Percentiles rank a stretch among this genome's conserved stretches.
Evolutionary conservation across 2,113 vertebrate genomes (phyloP).

Genomic region (Alligator mississippiensis): DNA sequence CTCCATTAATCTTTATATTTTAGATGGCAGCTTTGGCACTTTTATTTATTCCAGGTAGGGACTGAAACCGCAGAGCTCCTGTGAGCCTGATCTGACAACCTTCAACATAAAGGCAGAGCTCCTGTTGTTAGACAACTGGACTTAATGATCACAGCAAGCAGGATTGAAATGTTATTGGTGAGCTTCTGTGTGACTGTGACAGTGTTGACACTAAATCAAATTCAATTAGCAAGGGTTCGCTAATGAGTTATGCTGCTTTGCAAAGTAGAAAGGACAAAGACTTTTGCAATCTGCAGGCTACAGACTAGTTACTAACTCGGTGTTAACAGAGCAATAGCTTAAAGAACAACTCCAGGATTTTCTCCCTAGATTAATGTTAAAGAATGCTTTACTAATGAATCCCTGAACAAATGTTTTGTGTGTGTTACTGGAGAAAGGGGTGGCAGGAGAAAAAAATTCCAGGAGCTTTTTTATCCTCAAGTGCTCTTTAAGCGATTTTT

Average conservation of each 20-base stretch:
- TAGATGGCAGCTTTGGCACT: slow-evolving; percentile 18
- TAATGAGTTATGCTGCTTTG: slow-evolving; percentile 77
- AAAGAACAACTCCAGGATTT: slow-evolving; percentile 63
- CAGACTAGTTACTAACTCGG: slow-evolving; percentile 36
- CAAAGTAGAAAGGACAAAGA: slow-evolving; percentile 72
- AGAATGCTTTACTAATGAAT: slow-evolving; percentile 70
- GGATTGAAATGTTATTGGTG: slow-evolving; percentile 71
- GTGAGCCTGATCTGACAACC: slow-evolving; percentile 60
- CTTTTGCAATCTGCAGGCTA: slow-evolving; percentile 53
- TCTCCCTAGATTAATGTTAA: slow-evolving; percentile 69
- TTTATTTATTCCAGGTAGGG: neutral
- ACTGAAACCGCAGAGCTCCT: slow-evolving; percentile 51
- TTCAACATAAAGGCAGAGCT: slow-evolving; percentile 68
- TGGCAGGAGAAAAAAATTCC: slow-evolving; percentile 27
- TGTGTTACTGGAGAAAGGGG: slow-evolving; percentile 17
- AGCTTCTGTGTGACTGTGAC: slow-evolving; percentile 69
- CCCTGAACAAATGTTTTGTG: slow-evolving; percentile 57
- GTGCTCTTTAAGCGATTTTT: slow-evolving; percentile 66
- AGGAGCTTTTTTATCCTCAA: slow-evolving; percentile 74
- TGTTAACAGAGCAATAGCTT: slow-evolving; percentile 42
- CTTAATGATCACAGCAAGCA: slow-evolving; percentile 74
- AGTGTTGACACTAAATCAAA: slow-evolving; percentile 82
- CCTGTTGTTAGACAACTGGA: slow-evolving; percentile 69
- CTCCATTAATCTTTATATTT: slow-evolving; percentile 45
- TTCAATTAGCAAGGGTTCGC: slow-evolving; percentile 81